Evolutionary conservation across 2,888 invertebrate species (phyloP).

Genomic region (Rhagonycha fulva): DNA sequence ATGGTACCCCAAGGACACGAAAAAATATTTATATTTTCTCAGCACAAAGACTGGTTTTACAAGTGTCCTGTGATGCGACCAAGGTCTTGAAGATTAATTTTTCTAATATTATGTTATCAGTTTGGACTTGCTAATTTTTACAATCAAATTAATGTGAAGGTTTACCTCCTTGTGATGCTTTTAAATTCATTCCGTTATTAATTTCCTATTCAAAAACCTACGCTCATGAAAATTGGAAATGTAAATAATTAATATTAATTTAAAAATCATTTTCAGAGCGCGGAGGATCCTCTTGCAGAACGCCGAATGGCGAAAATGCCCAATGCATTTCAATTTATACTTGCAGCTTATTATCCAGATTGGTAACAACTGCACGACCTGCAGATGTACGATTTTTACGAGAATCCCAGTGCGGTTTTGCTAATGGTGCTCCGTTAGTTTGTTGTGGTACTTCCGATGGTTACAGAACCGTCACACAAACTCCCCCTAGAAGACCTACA

Average conservation of each 20-base stretch:
- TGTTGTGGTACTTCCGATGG: slow-evolving; percentile 49
- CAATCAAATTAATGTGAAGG: not conserved
- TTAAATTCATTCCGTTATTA: not conserved
- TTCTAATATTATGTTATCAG: not conserved
- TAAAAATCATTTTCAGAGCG: not conserved
- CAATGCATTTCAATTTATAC: slow-evolving; percentile 54
- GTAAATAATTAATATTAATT: not conserved
- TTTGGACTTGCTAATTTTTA: not conserved
- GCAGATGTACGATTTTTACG: slow-evolving; percentile 44
- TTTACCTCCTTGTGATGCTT: not conserved
- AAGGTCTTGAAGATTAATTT: not conserved
- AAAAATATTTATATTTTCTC: not conserved
- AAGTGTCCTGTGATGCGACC: not conserved
- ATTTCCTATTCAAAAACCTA: not conserved
- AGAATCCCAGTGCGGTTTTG: slow-evolving; percentile 58
- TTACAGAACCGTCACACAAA: not conserved
- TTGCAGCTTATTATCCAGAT: slow-evolving; percentile 50
- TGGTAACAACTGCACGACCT: slow-evolving; percentile 40
- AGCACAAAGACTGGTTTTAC: not conserved
- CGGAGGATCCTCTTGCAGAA: slow-evolving; percentile 43
- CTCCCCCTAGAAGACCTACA: not conserved
- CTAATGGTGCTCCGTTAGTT: slow-evolving; percentile 51
- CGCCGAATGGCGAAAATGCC: slow-evolving; percentile 52
- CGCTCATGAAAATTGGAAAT: not conserved
- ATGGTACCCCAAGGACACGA: not conserved